Base-by-base conservation (phyloP, 2,888 invertebrate genomes). In the Polylopha cassiicola region DNA sequence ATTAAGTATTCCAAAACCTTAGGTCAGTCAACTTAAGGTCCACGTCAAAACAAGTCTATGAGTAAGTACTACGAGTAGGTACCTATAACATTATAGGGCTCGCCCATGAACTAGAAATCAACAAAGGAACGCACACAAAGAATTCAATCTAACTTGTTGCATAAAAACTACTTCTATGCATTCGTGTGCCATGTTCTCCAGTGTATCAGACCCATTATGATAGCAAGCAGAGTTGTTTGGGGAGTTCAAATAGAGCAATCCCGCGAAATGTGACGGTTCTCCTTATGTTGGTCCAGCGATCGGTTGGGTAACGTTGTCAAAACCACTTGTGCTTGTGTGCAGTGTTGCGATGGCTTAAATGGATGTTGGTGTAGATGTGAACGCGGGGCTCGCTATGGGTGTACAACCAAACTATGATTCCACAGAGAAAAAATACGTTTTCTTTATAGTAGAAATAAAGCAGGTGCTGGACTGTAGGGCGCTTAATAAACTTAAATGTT, bases 371-470 rank as follows among this genome's bases (percentile, higher is more conserved):
- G 53, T 54, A 45, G 48, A 46, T 26, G 51, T 56, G 46, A 31
- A 29, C 34, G 47, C 37, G 63, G 51, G 61, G 57, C 61, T 47
- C 53, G 30, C 27, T 47, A 45, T 47, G 54, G 61, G 58, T 54
- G 50, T 43, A 47, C 32, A 43, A 16, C 15, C 17, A 32, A 33
- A 33, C 26, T 15, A 41, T n/a, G 36, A 41, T 41, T 20, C 26
- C 37, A 32, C 37, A 37, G 37, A 49, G 47, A 48, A 50, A 53
- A 50, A 46, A 48, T 20, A 31, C 15, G 16, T 32, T 31, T 32
- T 22, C 13, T 31, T 15, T 13, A 31, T 6, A 18, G 13, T 24
- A 6, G 24, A 24, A n/a, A 26, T 14, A 6, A 16, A 14, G n/a
- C n/a, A n/a, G n/a, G n/a, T n/a, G n/a, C n/a, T n/a, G n/a, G n/a